These are phyloP conservation scores for Conger conger DNA, from an alignment of 2,113 vertebrate genomes.

Conservation along the genomic window DNA sequence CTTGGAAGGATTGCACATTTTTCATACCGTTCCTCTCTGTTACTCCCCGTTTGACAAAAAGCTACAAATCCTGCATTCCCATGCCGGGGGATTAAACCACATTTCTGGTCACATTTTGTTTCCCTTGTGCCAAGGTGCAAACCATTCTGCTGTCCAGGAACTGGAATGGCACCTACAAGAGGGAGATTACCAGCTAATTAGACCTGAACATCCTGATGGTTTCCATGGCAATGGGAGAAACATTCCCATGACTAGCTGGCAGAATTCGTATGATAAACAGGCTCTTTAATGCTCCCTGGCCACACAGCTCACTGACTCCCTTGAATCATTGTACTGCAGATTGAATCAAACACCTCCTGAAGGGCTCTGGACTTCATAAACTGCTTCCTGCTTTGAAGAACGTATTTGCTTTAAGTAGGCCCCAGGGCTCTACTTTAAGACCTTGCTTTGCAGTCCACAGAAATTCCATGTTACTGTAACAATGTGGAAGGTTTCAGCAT, in stretches of 20 bases:
- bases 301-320: conserved; percentile 22
- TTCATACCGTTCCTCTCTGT: neutral
- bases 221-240: conserved; percentile 52
- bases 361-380: conserved; percentile 44
- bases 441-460: neutral
- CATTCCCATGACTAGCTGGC: conserved; percentile 46
- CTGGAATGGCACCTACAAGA: conserved; percentile 39
- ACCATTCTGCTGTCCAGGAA: conserved; percentile 30
- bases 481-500: neutral
- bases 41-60: neutral
- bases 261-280: conserved; percentile 46
- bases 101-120: conserved; percentile 6
- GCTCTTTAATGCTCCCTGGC: conserved; percentile 26
- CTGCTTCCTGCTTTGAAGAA: conserved; percentile 46
- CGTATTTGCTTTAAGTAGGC: conserved; percentile 30
- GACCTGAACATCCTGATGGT: conserved; percentile 39
- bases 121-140: conserved; percentile 13
- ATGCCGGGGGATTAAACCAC: neutral
- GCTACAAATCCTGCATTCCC: neutral
- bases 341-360: conserved; percentile 39
- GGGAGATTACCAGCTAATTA: conserved; percentile 39
- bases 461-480: conserved; percentile 14
- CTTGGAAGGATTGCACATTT: neutral
- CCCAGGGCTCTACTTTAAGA: conserved; percentile 15
- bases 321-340: conserved; percentile 45